Evolutionary conservation across 2,888 invertebrate species (phyloP).

Genomic region (Tridacna gigas): DNA sequence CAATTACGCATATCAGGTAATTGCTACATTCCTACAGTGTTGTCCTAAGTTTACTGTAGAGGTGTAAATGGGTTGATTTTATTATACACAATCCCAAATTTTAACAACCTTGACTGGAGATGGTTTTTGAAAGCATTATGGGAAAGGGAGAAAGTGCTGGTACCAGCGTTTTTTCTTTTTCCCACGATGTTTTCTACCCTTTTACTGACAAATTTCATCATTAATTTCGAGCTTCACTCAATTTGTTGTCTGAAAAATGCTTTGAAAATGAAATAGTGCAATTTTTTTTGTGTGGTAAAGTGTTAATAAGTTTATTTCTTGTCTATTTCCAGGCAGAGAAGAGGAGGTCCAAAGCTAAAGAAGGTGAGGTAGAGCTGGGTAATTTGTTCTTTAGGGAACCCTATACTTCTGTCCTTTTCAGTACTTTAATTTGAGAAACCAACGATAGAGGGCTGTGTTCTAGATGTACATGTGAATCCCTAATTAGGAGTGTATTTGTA

Average conservation of each 20-base stretch:
- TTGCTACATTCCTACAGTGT: background rate
- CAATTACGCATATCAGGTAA: background rate
- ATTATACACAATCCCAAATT: too few species aligned
- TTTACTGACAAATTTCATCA: too few species aligned
- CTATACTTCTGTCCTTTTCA: too few species aligned
- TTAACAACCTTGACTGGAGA: background rate
- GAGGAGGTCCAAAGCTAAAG: constrained; percentile 81
- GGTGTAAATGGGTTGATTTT: too few species aligned
- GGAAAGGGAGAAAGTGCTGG: background rate
- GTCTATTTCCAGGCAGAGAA: constrained; percentile 79
- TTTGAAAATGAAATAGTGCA: too few species aligned
- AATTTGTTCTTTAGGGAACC: too few species aligned
- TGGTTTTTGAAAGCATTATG: background rate
- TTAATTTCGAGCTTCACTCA: too few species aligned
- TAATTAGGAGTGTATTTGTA: too few species aligned
- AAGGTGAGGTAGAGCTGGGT: constrained; percentile 77
- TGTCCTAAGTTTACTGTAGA: background rate
- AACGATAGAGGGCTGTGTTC: too few species aligned
- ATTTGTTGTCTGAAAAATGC: too few species aligned
- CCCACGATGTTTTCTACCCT: background rate
- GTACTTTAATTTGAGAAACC: too few species aligned
- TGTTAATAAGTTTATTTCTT: background rate
- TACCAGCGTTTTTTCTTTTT: background rate
- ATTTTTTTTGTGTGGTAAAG: background rate
- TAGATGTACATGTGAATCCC: too few species aligned